Evolutionary conservation across 1,140 invertebrate genomes (phyloP).

Genomic region (Teleogryllus occipitalis): DNA sequence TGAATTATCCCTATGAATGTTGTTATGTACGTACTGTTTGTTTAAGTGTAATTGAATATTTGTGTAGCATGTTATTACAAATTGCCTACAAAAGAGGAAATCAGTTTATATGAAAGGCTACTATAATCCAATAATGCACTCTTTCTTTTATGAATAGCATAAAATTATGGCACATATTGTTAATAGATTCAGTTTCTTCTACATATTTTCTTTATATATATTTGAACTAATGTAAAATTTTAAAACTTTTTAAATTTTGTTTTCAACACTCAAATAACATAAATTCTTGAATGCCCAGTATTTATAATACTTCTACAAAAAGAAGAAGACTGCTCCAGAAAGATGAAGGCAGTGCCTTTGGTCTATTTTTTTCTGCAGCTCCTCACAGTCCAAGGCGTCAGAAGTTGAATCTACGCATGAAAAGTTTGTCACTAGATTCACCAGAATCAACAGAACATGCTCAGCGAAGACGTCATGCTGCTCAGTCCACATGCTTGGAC

Average conservation of each 20-base stretch:
- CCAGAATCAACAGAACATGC: constrained; percentile 84
- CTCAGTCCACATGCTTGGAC: constrained; percentile 13
- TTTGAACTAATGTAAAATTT: no score
- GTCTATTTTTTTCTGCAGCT: constrained; percentile 48
- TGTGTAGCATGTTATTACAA: background rate
- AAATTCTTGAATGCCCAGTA: no score
- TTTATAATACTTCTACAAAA: background rate
- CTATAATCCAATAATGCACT: no score
- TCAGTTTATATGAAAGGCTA: no score
- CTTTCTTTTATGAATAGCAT: no score
- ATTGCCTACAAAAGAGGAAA: no score
- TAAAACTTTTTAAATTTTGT: no score
- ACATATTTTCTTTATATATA: no score
- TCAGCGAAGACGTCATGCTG: constrained; percentile 52
- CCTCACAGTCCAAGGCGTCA: constrained; percentile 91
- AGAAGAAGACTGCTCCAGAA: background rate
- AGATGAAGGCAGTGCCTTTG: background rate
- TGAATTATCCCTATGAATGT: background rate
- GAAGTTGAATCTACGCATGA: constrained; percentile 94
- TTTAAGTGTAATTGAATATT: background rate
- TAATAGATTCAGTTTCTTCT: no score
- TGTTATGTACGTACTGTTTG: background rate
- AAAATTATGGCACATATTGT: no score
- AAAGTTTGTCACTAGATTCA: constrained; percentile 91
- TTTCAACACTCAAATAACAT: no score